phyloP scores from a whole-genome alignment of 2,888 invertebrate species.

The Cheiracanthium punctorium region DNA sequence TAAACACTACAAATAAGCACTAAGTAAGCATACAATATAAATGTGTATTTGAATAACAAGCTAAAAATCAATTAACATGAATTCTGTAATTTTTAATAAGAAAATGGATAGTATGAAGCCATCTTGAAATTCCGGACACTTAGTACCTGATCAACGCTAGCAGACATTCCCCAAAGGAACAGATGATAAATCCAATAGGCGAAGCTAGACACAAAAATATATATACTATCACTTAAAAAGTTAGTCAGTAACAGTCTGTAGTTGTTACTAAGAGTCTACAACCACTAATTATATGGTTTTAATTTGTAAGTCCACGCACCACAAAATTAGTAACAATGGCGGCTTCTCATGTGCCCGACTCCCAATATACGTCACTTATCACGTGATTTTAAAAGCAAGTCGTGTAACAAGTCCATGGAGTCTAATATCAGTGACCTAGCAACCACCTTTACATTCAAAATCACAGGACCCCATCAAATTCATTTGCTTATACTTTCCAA shows the following conservation, averaged over 20 bases:
- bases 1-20: conserved; percentile 35
- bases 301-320: conserved; percentile 59
- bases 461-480: no score
- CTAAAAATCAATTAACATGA: conserved; percentile 8
- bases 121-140: conserved; percentile 68
- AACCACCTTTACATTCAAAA: no score
- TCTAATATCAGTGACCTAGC: no score
- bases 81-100: conserved; percentile 35
- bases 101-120: conserved; percentile 66
- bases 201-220: conserved; percentile 59
- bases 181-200: conserved; percentile 49
- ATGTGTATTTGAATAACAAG: neutral
- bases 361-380: conserved; percentile 65
- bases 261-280: conserved; percentile 30
- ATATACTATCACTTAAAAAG: conserved; percentile 53
- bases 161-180: conserved; percentile 70
- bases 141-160: conserved; percentile 70
- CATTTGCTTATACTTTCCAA: no score
- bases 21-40: conserved; percentile 24
- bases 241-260: conserved; percentile 47
- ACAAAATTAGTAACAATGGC: conserved; percentile 67
- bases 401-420: neutral
- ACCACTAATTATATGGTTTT: conserved; percentile 45
- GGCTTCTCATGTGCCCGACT: conserved; percentile 70
- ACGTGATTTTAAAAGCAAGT: conserved; percentile 65